Conservation (phyloP, 2,888 invertebrate species). For the Eurois occulta region DNA sequence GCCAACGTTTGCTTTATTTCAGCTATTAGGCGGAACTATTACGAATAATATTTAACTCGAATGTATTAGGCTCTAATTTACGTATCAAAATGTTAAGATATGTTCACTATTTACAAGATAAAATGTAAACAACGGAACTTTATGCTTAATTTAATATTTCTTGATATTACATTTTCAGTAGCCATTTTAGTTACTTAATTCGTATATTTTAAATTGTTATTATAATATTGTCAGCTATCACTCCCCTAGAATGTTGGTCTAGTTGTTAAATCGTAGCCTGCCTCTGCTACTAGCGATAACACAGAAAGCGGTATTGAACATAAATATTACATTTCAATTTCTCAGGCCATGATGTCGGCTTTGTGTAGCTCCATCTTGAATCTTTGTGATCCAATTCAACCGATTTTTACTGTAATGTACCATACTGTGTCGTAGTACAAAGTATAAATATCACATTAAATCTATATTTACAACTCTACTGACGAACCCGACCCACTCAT, state of each 20-base stretch:
- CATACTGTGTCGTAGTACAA: background rate
- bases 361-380: conserved; percentile 4
- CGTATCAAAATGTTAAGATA: conserved; percentile 60
- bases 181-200: conserved; percentile 21
- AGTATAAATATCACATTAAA: conserved; percentile 13
- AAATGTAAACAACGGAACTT: conserved; percentile 14
- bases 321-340: conserved; percentile 53
- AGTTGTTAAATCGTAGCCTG: conserved; percentile 12
- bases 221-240: conserved; percentile 59
- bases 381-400: background rate
- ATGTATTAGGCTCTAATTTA: conserved; percentile 26
- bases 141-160: background rate
- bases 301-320: conserved; percentile 41
- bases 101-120: conserved; percentile 51
- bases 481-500: background rate
- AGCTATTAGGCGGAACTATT: conserved; percentile 47
- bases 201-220: conserved; percentile 37
- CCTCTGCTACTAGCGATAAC: conserved; percentile 42
- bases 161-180: conserved; percentile 4
- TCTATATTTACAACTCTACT: conserved; percentile 22
- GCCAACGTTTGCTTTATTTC: conserved; percentile 26
- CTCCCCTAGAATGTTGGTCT: conserved; percentile 20
- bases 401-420: background rate
- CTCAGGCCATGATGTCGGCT: background rate
- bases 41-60: conserved; percentile 15